Conservation (phyloP, 2,888 invertebrate genomes). For the Chymomyza fuscimana region DNA sequence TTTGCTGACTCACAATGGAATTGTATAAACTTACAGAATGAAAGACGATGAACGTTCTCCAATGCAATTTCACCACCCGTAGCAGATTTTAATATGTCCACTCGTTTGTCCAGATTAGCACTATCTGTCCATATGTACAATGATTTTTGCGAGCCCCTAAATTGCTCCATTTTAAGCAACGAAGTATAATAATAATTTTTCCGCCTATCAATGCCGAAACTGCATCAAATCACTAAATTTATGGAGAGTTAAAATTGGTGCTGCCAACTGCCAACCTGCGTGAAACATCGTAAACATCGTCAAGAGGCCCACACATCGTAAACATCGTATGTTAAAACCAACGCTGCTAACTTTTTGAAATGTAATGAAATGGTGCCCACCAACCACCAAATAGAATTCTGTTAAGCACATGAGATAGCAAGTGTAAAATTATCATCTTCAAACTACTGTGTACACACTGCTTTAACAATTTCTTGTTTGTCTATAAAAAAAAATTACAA, state of each 20-base stretch:
- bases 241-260: neutral
- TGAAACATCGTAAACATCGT: too few relatives aligned
- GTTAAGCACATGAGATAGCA: too few relatives aligned
- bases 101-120: constrained; percentile 81
- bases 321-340: neutral
- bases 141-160: constrained; percentile 80
- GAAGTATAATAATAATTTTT: too few relatives aligned
- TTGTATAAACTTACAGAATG: constrained; percentile 81
- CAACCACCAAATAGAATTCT: too few relatives aligned
- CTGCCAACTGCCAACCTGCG: neutral
- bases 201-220: too few relatives aligned
- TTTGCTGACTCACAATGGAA: constrained; percentile 52
- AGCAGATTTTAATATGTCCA: constrained; percentile 81
- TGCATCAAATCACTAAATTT: too few relatives aligned
- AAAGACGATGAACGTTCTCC: constrained; percentile 83
- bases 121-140: constrained; percentile 83
- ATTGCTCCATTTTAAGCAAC: constrained; percentile 73
- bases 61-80: constrained; percentile 81
- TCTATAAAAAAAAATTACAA: constrained; percentile 7
- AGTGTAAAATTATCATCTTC: neutral
- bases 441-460: neutral
- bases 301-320: too few relatives aligned
- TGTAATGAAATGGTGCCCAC: too few relatives aligned
- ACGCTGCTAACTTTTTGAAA: neutral
- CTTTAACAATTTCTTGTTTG: neutral